Evolutionary conservation across 2,888 invertebrate species (phyloP).

Genomic region (Drosophila hamatofila): DNA sequence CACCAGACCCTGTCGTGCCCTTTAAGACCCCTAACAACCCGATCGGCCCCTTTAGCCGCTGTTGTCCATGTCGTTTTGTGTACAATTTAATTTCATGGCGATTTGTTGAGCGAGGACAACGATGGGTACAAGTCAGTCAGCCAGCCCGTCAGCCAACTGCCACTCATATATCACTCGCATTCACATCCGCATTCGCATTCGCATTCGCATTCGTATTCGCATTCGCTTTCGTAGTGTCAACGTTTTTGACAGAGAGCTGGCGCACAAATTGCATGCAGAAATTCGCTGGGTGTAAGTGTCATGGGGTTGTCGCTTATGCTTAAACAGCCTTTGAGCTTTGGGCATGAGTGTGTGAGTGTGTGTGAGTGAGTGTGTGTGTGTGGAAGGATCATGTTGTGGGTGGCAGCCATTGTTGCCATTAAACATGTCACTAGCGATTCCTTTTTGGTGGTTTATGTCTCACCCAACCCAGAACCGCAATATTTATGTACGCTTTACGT

Average conservation of each 20-base stretch:
- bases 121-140: constrained; percentile 34
- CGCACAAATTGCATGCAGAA: constrained; percentile 75
- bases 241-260: constrained; percentile 58
- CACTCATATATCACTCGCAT: constrained; percentile 74
- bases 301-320: constrained; percentile 64
- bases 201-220: constrained; percentile 27
- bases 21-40: not conserved
- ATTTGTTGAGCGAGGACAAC: constrained; percentile 60
- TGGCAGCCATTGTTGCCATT: constrained; percentile 66
- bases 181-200: constrained; percentile 38
- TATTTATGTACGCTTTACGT: constrained; percentile 66
- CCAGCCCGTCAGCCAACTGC: constrained; percentile 30
- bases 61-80: constrained; percentile 49
- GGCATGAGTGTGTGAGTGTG: not conserved
- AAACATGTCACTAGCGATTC: constrained; percentile 72
- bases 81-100: constrained; percentile 79
- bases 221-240: constrained; percentile 52
- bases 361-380: constrained; percentile 4
- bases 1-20: not conserved
- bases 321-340: constrained; percentile 14
- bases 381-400: constrained; percentile 1
- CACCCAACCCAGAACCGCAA: constrained; percentile 11
- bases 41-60: not conserved
- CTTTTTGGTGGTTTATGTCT: constrained; percentile 52
- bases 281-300: constrained; percentile 66